Evolutionary conservation across 2,113 vertebrate genomes (phyloP), one percentile per base, ranked within the genome.

Genomic region (Leptodactylus fuscus): DNA sequence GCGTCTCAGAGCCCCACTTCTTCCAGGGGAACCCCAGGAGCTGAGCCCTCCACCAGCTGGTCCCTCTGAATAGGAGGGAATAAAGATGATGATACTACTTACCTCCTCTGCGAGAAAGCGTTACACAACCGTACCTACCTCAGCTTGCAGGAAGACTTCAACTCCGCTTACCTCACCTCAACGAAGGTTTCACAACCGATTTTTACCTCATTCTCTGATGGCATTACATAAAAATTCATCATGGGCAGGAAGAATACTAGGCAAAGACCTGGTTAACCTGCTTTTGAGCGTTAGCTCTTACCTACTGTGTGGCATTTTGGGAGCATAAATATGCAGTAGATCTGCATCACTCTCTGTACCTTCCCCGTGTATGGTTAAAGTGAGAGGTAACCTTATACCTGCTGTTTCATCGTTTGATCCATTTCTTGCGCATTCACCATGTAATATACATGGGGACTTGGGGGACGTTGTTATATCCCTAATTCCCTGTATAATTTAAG

Each of bases 1-100:
- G 94, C 93, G 79, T 95, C 94, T 0, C 91, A 93, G 46, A 95
- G 94, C 89, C 94, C 95, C 88, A 95, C 94, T 88, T 95, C 95
- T 29, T 95, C 94, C 1, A 90, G 94, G 89, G 95, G 94, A 83
- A 95, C 94, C 7, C 94, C 95, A 78, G 85, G 92, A 0, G 90
- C 91, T 2, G 95, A 95, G 92, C 95, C 95, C 88, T 95, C 95
- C 70, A 95, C 95, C 91, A 95, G 94, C 90, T 95, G 95, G 94
- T 93, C 94, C 83, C 94, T 94, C 87, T 95, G 93, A 83, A 60
- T 49, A 48, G 38, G 71, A 34, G 77, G 51, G 46, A 48, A 81
- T 34, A 18, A 48, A 62, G n/a, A 41, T 81, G 62, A 36, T 80
- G 60, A 81, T 80, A 81, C 76, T 86, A 81, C 84, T 86, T 81